Percentiles rank a stretch among this genome's conserved stretches.
phyloP scores from a whole-genome alignment of 2,113 vertebrate species.

The Oryzias curvinotus region DNA sequence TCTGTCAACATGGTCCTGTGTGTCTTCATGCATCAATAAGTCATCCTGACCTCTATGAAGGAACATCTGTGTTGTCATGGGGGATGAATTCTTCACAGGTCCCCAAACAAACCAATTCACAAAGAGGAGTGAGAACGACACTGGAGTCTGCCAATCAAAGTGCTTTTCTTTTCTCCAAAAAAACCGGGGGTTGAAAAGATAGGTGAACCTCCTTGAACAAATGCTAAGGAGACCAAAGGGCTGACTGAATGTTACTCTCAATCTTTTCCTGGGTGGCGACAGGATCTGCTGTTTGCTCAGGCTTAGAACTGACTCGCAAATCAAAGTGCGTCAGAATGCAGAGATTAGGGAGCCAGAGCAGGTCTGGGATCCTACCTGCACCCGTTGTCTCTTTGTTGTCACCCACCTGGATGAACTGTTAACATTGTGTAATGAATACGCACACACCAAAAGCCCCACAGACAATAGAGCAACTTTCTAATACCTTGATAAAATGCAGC shows the following conservation, averaged over 20 bases:
- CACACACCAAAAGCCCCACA: conserved; percentile 12
- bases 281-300: conserved; percentile 65
- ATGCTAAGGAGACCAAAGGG: conserved; percentile 53
- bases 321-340: conserved; percentile 73
- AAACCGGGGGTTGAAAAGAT: conserved; percentile 56
- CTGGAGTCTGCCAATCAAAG: conserved; percentile 55
- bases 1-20: conserved; percentile 47
- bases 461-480: conserved; percentile 40
- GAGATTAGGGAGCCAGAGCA: conserved; percentile 64
- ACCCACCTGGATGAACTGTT: conserved; percentile 72
- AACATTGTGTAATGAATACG: conserved; percentile 37
- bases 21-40: conserved; percentile 27
- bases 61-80: conserved; percentile 67
- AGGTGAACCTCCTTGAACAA: conserved; percentile 56
- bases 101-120: conserved; percentile 51
- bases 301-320: conserved; percentile 68
- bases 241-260: conserved; percentile 44
- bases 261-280: conserved; percentile 46
- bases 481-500: conserved; percentile 56
- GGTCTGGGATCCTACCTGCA: conserved; percentile 60
- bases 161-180: conserved; percentile 18
- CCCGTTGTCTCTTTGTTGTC: conserved; percentile 61
- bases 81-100: conserved; percentile 40
- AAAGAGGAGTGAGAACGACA: conserved; percentile 38
- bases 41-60: conserved; percentile 39